Base-by-base conservation (phyloP, 2,797 vertebrate genomes). In the Xiphorhynchus erythropygius region DNA sequence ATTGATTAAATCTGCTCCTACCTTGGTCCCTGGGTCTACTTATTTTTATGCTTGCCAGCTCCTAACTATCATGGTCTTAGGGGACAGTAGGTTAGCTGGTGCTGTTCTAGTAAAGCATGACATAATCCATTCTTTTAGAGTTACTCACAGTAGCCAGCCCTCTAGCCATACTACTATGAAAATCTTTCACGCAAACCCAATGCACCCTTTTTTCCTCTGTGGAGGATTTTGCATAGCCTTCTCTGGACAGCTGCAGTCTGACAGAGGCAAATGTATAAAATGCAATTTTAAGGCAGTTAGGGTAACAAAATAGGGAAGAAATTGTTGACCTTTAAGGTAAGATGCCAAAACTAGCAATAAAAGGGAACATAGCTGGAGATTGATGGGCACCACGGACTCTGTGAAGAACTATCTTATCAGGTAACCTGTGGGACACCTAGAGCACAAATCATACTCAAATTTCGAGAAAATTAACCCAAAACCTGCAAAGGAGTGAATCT, bases 41-140 rank as follows among this genome's bases (percentile, higher is more conserved):
- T 23, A 0, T 44, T 71, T 49, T 30, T 9, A 24, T 21, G 4
- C 18, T 10, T 90, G 11, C 15, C 1, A 59, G 12, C 5, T 79
- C 7, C 13, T 18, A 5, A 8, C 2, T 47, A 4, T 16, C 10
- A 82, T 11, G 6, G 23, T 60, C 28, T 42, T 1, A 28, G 27
- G 12, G 6, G 25, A 19, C 17, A 53, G 28, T 11, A 14, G 27
- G 47, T 10, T 30, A 63, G 53, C 6, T 21, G 22, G 8, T 35
- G 30, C 7, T 63, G 3, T 19, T 79, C 32, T 56, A 21, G 24
- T 46, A 76, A 75, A 76, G 7, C 9, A 27, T 0, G 2, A 39
- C 7, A 2, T 0, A 42, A 8, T 32, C 27, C 1, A 7, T 15
- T 1, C 0, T n/a, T 85, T 53, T 4, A 1, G 23, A 82, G 8